These are phyloP conservation scores for Lysiphlebus fabarum DNA, from an alignment of 1,140 invertebrate species.

Conservation along the genomic window DNA sequence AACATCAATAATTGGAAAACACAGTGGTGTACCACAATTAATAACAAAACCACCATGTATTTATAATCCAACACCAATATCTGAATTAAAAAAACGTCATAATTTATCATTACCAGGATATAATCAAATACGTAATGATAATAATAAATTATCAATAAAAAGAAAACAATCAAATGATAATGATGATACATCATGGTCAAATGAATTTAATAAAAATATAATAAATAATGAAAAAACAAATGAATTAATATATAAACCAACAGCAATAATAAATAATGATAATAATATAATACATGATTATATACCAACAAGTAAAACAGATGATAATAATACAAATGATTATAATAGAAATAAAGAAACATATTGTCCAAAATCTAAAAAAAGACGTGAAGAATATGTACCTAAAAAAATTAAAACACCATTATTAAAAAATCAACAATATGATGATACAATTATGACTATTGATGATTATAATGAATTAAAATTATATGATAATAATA, in stretches of 20 bases:
- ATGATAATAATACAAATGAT: constrained; percentile 39
- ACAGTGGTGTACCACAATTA: constrained; percentile 27
- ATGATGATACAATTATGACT: constrained; percentile 36
- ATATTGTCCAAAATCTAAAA: constrained; percentile 46
- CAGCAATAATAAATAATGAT: constrained; percentile 35
- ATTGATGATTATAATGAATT: constrained; percentile 51
- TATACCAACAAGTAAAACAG: constrained; percentile 42
- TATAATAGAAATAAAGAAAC: constrained; percentile 42
- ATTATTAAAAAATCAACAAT: constrained; percentile 35
- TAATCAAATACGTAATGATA: constrained; percentile 46
- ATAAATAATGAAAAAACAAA: constrained; percentile 25
- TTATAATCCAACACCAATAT: constrained; percentile 65
- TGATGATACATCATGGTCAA: constrained; percentile 41
- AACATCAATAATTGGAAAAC: constrained; percentile 30
- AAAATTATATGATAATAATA: constrained; percentile 41
- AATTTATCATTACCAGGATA: constrained; percentile 50
- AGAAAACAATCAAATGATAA: constrained; percentile 42
- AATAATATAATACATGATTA: constrained; percentile 35
- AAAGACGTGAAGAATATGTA: constrained; percentile 50
- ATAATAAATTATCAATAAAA: constrained; percentile 48
- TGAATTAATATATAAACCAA: constrained; percentile 47
- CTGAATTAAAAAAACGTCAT: constrained; percentile 58
- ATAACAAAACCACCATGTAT: constrained; percentile 37
- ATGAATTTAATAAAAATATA: constrained; percentile 33
- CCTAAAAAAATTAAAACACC: constrained; percentile 46